Percentiles rank a stretch among this genome's conserved stretches.
Conservation (phyloP, 2,888 invertebrate species). For the Mimas tiliae region DNA sequence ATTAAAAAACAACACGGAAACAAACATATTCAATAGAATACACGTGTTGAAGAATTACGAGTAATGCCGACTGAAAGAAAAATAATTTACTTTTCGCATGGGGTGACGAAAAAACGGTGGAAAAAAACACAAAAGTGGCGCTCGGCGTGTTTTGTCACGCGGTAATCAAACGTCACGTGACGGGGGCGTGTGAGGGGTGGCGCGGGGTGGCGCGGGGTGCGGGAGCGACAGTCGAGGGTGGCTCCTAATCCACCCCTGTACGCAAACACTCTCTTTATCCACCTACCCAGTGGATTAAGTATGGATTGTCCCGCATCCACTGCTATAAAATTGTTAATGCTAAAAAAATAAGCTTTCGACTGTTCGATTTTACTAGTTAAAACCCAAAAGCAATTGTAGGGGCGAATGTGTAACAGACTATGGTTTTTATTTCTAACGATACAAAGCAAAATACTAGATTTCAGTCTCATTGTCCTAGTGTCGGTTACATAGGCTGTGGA, state of each 20-base stretch:
- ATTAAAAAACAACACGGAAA: conserved; percentile 24
- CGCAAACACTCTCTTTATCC: conserved; percentile 53
- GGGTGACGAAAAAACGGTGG: conserved; percentile 11
- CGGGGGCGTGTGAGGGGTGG: conserved; percentile 41
- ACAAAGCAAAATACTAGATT: too few relatives aligned
- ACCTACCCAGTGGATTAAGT: conserved; percentile 56
- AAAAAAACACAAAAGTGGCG: conserved; percentile 34
- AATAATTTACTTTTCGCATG: conserved; percentile 21
- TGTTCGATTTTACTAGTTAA: neutral
- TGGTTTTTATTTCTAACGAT: too few relatives aligned
- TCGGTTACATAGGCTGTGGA: too few relatives aligned
- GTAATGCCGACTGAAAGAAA: conserved; percentile 22
- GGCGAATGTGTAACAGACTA: too few relatives aligned
- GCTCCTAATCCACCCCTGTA: conserved; percentile 36
- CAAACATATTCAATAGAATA: conserved; percentile 22
- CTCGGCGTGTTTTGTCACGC: conserved; percentile 67
- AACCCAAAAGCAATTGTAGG: too few relatives aligned
- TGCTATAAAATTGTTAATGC: conserved; percentile 20
- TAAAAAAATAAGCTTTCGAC: neutral
- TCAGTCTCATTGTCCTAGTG: too few relatives aligned
- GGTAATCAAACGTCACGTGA: conserved; percentile 49
- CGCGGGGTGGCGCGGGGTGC: conserved; percentile 42
- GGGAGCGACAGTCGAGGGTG: conserved; percentile 38
- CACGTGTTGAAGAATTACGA: conserved; percentile 18
- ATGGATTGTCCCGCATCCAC: conserved; percentile 38